Percentiles rank a stretch among this genome's conserved stretches.
phyloP scores from a whole-genome alignment of 2,888 invertebrate genomes.

The Molanna angustata region DNA sequence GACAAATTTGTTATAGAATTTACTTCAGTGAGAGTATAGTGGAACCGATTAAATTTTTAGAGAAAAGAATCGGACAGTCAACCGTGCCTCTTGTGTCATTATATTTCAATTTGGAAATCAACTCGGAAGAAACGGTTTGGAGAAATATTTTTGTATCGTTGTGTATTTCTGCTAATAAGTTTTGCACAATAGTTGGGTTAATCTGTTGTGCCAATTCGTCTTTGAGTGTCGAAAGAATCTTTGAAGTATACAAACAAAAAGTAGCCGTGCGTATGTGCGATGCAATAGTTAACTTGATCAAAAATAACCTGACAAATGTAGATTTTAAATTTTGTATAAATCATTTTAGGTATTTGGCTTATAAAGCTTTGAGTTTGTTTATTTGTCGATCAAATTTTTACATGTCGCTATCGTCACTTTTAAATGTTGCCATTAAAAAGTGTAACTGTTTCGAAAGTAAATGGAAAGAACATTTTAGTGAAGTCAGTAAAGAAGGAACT shows the following conservation, averaged over 20 bases:
- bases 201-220: constrained; percentile 40
- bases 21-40: constrained; percentile 42
- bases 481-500: constrained; percentile 42
- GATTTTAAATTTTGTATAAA: constrained; percentile 46
- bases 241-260: constrained; percentile 44
- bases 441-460: constrained; percentile 49
- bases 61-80: constrained; percentile 48
- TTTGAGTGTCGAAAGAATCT: constrained; percentile 42
- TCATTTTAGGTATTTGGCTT: constrained; percentile 49
- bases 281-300: constrained; percentile 43
- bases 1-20: constrained; percentile 52
- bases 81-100: constrained; percentile 48
- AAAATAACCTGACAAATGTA: constrained; percentile 40
- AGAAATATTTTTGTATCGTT: constrained; percentile 47
- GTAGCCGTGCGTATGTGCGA: constrained; percentile 48
- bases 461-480: constrained; percentile 46
- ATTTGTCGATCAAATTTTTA: constrained; percentile 46
- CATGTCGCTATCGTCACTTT: constrained; percentile 40
- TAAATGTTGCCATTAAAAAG: constrained; percentile 44
- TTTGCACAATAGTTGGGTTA: constrained; percentile 48
- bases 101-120: constrained; percentile 46
- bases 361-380: constrained; percentile 46
- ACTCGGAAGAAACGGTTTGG: constrained; percentile 46
- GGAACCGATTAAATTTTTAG: constrained; percentile 44
- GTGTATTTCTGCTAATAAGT: constrained; percentile 51